A percentile compares a stretch with the other conserved stretches of the same genome.
Evolutionary conservation across 2,797 vertebrate species (phyloP).

Genomic region (Melanotaenia boesemani): DNA sequence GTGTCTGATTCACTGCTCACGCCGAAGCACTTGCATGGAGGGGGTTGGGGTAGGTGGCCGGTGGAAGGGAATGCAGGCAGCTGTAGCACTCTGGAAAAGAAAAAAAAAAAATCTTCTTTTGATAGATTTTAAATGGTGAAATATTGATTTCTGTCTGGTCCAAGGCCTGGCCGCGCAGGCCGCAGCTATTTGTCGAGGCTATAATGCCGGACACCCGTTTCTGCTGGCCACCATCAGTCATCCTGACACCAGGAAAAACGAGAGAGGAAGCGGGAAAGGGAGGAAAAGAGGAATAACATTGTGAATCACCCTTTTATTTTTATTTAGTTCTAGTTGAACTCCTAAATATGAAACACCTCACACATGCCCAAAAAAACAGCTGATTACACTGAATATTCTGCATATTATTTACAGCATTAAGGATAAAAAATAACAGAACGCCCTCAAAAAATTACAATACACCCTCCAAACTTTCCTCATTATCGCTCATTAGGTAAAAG

Average conservation of each 20-base stretch:
- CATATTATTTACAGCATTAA: neutral
- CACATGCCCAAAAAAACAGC: neutral
- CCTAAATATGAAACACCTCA: neutral
- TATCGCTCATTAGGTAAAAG: constrained; percentile 82
- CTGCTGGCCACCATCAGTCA: constrained; percentile 88
- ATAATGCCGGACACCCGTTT: constrained; percentile 70
- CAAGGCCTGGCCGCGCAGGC: constrained; percentile 73
- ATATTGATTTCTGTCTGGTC: constrained; percentile 93
- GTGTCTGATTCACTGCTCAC: constrained; percentile 79
- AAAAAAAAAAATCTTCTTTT: constrained; percentile 72
- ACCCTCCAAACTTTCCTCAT: constrained; percentile 76
- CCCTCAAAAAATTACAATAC: constrained; percentile 41
- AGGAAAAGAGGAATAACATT: constrained; percentile 65
- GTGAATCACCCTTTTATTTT: constrained; percentile 42
- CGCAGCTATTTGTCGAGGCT: constrained; percentile 71
- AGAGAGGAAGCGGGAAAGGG: constrained; percentile 58
- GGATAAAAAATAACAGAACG: constrained; percentile 16
- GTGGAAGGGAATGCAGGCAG: constrained; percentile 44
- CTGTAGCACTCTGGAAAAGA: constrained; percentile 33
- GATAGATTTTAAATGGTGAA: constrained; percentile 98
- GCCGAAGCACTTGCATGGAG: constrained; percentile 30
- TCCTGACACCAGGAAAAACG: constrained; percentile 79
- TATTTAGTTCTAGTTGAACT: constrained; percentile 6
- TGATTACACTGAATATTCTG: constrained; percentile 8
- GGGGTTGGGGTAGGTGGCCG: constrained; percentile 29